These are phyloP conservation scores for Phymastichus coffea DNA, from an alignment of 1,140 invertebrate genomes.

Conservation along the genomic window DNA sequence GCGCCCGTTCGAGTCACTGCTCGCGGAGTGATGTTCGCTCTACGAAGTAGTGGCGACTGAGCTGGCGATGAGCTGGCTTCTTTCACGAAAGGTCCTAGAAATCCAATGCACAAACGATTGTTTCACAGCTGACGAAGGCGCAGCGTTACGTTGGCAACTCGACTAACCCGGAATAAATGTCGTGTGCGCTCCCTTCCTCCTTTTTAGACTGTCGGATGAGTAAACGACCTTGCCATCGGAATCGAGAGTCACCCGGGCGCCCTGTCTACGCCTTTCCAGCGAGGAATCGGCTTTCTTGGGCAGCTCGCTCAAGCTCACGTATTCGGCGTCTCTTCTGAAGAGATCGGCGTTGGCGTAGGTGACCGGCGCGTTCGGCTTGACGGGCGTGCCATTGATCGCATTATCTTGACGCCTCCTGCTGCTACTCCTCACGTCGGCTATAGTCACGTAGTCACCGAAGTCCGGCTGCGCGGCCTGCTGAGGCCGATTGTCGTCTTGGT, in stretches of 20 bases:
- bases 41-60: constrained; percentile 53
- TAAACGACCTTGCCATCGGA: constrained; percentile 88
- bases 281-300: constrained; percentile 59
- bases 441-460: constrained; percentile 80
- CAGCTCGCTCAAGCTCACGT: constrained; percentile 78
- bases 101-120: neutral
- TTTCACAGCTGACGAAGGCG: neutral
- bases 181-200: constrained; percentile 77
- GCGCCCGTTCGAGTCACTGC: constrained; percentile 46
- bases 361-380: constrained; percentile 23
- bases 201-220: constrained; percentile 81
- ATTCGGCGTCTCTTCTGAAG: constrained; percentile 65
- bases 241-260: constrained; percentile 81
- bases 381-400: constrained; percentile 58
- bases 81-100: constrained; percentile 53
- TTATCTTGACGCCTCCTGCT: constrained; percentile 58
- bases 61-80: constrained; percentile 45
- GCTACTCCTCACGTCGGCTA: constrained; percentile 78
- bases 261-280: constrained; percentile 62
- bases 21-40: constrained; percentile 47
- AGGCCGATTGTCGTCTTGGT: constrained; percentile 38
- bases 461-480: constrained; percentile 34
- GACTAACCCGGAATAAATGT: constrained; percentile 75
- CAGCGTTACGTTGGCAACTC: neutral
- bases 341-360: constrained; percentile 51